A percentile compares a stretch with the other conserved stretches of the same genome.
These are phyloP conservation scores for Eurypyga helias DNA, from an alignment of 2,113 vertebrate genomes.

Conservation along the genomic window DNA sequence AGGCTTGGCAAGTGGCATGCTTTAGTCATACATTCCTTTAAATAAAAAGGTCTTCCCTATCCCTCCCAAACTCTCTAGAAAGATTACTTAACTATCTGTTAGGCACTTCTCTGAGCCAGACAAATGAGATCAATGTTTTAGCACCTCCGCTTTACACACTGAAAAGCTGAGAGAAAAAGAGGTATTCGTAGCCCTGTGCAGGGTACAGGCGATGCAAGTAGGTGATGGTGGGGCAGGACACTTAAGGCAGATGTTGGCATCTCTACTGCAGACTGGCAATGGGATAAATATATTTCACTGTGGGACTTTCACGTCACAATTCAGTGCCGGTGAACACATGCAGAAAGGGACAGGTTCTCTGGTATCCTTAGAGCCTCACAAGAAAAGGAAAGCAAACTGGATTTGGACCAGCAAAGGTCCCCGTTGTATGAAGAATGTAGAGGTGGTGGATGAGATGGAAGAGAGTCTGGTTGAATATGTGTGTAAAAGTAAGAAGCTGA, in stretches of 20 bases:
- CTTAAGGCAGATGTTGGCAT: background rate
- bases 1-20: background rate
- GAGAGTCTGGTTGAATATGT: background rate
- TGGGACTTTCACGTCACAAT: background rate
- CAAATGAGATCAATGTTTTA: background rate
- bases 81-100: background rate
- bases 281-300: background rate
- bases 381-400: background rate
- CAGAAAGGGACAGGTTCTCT: background rate
- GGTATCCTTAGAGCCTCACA: background rate
- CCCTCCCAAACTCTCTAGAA: background rate
- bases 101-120: background rate
- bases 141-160: background rate
- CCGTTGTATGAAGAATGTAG: background rate
- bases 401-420: background rate
- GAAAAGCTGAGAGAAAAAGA: background rate
- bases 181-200: background rate
- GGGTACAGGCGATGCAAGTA: background rate
- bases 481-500: background rate
- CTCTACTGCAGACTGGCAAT: background rate
- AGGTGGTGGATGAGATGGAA: background rate
- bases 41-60: background rate
- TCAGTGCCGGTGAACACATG: background rate
- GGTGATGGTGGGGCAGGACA: background rate
- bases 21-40: background rate